Conservation (phyloP, 2,888 invertebrate genomes). For the Tethea ocularis region DNA sequence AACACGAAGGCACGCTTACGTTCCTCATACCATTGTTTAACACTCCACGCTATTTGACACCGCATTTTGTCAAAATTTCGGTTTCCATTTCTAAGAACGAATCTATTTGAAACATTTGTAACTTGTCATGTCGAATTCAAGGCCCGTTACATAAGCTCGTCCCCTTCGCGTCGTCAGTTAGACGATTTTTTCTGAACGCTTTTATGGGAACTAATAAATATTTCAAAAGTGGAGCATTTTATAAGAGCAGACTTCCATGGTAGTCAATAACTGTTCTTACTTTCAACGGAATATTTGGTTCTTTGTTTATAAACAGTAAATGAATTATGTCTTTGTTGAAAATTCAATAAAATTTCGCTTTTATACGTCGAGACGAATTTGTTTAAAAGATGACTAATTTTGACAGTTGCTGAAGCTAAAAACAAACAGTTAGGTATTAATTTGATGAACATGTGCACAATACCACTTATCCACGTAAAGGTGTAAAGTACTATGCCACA, state of each 20-base stretch:
- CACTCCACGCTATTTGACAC: conserved; percentile 62
- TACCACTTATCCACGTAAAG: neutral
- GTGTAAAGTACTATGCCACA: no score
- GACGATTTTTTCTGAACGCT: conserved; percentile 50
- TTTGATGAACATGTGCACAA: no score
- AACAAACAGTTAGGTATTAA: neutral
- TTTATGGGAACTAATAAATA: conserved; percentile 79
- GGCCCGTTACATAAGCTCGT: conserved; percentile 69
- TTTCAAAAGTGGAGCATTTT: conserved; percentile 77
- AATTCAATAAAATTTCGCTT: conserved; percentile 69
- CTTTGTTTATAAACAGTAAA: conserved; percentile 54
- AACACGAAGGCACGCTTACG: conserved; percentile 78
- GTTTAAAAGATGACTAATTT: conserved; percentile 20
- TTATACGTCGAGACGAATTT: conserved; percentile 45
- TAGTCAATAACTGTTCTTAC: conserved; percentile 80
- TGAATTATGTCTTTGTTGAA: conserved; percentile 49
- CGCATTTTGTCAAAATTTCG: conserved; percentile 82
- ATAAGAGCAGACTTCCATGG: conserved; percentile 75
- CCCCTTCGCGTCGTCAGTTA: conserved; percentile 61
- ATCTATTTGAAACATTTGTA: conserved; percentile 56
- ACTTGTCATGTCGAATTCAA: conserved; percentile 58
- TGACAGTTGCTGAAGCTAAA: conserved; percentile 1
- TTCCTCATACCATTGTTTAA: conserved; percentile 59
- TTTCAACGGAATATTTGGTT: conserved; percentile 66
- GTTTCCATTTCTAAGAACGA: conserved; percentile 76